phyloP scores from a whole-genome alignment of 2,113 vertebrate genomes.

The Prolemur simus region DNA sequence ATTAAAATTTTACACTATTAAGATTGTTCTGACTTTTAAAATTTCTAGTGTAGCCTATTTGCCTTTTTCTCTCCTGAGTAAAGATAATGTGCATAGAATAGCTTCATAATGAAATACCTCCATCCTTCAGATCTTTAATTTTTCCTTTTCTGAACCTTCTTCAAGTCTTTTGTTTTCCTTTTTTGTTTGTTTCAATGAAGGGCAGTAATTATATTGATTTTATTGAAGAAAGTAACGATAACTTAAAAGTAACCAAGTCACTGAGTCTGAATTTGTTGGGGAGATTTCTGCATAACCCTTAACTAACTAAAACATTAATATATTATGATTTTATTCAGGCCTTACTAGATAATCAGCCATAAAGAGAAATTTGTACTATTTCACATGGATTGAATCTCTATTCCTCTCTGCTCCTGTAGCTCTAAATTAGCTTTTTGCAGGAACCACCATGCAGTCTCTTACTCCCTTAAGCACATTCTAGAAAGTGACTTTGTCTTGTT shows the following conservation, averaged over 20 bases:
- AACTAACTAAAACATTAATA: not conserved
- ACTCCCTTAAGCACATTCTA: not conserved
- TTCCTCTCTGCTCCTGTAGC: not conserved
- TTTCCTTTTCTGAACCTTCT: not conserved
- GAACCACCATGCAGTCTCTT: not conserved
- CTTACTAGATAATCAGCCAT: not conserved
- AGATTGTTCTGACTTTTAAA: not conserved
- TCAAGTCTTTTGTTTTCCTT: not conserved
- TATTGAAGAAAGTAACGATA: not conserved
- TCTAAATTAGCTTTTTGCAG: constrained; percentile 1
- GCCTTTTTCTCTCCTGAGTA: not conserved
- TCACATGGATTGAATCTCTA: not conserved
- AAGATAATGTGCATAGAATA: not conserved
- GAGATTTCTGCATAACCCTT: not conserved
- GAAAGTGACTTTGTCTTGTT: not conserved
- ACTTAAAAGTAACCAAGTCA: not conserved
- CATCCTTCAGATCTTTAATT: not conserved
- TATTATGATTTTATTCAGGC: not conserved
- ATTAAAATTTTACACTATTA: not conserved
- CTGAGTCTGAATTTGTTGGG: not conserved
- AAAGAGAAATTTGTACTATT: not conserved
- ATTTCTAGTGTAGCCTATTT: not conserved
- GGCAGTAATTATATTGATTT: not conserved
- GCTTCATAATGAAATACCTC: not conserved
- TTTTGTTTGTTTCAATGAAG: not conserved